A percentile compares a stretch with the other conserved stretches of the same genome.
Conservation (phyloP, 1,140 invertebrate genomes). For the Bombus impatiens region DNA sequence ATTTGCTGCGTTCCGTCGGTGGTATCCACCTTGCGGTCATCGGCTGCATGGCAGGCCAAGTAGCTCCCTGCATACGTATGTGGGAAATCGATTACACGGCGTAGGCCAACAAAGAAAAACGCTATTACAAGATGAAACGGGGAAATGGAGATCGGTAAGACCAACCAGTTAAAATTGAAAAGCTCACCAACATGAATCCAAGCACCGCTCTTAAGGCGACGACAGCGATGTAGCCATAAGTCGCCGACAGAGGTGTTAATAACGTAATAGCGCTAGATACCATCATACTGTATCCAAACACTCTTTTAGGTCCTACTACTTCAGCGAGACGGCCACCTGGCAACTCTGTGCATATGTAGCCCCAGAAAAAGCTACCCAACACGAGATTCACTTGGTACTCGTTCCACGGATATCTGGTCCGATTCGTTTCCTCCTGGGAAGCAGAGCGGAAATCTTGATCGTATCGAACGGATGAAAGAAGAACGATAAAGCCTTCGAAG, state of each 20-base stretch:
- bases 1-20: conserved; percentile 93
- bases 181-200: conserved; percentile 87
- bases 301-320: conserved; percentile 89
- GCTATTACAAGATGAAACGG: no score
- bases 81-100: neutral
- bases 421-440: conserved; percentile 62
- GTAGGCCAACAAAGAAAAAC: neutral
- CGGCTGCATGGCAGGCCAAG: conserved; percentile 95
- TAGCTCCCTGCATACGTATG: conserved; percentile 86
- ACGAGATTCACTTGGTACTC: conserved; percentile 89
- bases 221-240: conserved; percentile 84
- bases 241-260: conserved; percentile 89
- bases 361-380: conserved; percentile 94
- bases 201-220: conserved; percentile 86
- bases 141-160: neutral
- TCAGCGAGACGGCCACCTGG: conserved; percentile 93
- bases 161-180: neutral
- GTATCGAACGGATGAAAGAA: neutral
- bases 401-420: conserved; percentile 86
- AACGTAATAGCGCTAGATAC: conserved; percentile 91
- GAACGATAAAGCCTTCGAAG: neutral
- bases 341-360: conserved; percentile 93
- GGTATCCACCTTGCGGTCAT: conserved; percentile 96
- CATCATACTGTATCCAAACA: conserved; percentile 93
- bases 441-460: neutral